phyloP scores from a whole-genome alignment of 2,797 vertebrate species.

The Todus mexicanus region DNA sequence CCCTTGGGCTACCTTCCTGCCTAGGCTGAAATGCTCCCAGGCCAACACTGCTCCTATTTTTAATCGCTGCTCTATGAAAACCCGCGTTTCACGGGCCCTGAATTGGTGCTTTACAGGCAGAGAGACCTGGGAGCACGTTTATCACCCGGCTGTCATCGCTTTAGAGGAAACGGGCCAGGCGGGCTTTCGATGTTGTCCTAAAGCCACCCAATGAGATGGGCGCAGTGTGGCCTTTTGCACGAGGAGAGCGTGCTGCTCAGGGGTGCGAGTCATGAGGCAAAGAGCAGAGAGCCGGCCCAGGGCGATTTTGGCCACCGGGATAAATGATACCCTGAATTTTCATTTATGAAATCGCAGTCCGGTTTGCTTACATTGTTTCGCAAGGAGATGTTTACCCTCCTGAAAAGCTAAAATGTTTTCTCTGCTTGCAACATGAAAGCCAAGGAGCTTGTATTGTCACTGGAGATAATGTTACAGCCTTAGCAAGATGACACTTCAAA shows the following conservation, averaged over 20 bases:
- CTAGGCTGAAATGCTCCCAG: neutral
- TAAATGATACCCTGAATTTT: neutral
- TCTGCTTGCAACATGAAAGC: neutral
- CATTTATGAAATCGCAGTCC: neutral
- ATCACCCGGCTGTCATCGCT: neutral
- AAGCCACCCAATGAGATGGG: neutral
- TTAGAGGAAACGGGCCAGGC: neutral
- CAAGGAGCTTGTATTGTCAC: neutral
- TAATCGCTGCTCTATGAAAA: neutral
- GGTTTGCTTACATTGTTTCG: neutral
- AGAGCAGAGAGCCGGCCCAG: neutral
- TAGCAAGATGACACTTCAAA: neutral
- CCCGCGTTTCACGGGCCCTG: neutral
- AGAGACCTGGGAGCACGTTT: neutral
- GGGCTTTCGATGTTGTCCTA: neutral
- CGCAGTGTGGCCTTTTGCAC: neutral
- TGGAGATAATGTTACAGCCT: slow-evolving; percentile 10
- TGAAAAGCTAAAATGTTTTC: slow-evolving; percentile 2
- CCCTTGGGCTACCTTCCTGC: neutral
- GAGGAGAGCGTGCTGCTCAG: neutral
- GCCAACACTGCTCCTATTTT: neutral
- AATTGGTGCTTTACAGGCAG: neutral
- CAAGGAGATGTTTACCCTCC: neutral
- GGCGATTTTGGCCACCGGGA: rapidly evolving
- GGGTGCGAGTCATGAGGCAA: neutral